A percentile compares a stretch with the other conserved stretches of the same genome.
These are phyloP conservation scores for Ciconia nigra DNA, from an alignment of 2,797 vertebrate species.

Conservation along the genomic window DNA sequence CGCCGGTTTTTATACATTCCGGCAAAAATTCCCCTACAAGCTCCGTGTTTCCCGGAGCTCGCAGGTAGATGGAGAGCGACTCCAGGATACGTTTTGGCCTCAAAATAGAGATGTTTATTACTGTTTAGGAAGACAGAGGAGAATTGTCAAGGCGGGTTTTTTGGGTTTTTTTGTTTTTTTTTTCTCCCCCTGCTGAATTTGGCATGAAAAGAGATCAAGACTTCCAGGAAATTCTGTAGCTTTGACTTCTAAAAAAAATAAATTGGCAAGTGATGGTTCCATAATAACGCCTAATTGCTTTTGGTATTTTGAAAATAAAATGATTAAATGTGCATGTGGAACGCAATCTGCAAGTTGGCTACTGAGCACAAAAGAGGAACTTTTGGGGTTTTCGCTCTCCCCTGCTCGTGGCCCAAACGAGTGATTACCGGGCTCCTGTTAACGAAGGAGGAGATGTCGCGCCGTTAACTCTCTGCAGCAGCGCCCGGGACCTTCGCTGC, in stretches of 20 bases:
- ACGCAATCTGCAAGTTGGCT: neutral
- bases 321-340: neutral
- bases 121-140: neutral
- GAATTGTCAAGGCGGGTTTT: neutral
- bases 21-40: neutral
- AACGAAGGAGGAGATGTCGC: neutral
- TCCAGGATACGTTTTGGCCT: neutral
- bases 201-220: slow-evolving; percentile 24
- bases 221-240: slow-evolving; percentile 55
- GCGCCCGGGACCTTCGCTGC: neutral
- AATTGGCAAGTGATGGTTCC: slow-evolving; percentile 6
- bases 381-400: accelerated
- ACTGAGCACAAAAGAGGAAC: neutral
- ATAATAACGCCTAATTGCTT: neutral
- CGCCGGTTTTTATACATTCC: accelerated
- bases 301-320: slow-evolving; percentile 17
- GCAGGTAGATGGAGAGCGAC: neutral
- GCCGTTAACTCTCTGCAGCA: neutral
- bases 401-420: accelerated
- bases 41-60: neutral
- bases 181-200: neutral
- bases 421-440: accelerated
- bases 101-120: neutral
- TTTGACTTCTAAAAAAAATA: neutral
- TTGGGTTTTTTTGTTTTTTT: neutral